These are phyloP conservation scores for Naja naja DNA, from an alignment of 2,113 vertebrate genomes.

Conservation along the genomic window DNA sequence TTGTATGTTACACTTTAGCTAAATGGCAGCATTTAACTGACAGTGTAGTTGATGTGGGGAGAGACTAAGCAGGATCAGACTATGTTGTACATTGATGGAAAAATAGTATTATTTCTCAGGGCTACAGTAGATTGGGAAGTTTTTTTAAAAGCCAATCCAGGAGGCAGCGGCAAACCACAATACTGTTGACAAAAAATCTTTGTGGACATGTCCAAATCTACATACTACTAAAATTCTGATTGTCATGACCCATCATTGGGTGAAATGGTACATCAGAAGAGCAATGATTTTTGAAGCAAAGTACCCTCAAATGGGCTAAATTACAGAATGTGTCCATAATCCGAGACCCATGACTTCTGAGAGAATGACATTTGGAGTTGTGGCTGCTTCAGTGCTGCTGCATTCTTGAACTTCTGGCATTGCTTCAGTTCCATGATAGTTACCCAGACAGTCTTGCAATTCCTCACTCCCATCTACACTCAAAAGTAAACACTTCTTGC, in stretches of 20 bases:
- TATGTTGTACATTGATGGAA: not conserved
- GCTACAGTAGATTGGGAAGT: not conserved
- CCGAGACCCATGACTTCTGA: not conserved
- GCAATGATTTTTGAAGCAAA: not conserved
- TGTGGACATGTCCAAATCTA: not conserved
- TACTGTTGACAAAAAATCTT: not conserved
- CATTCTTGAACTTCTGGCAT: not conserved
- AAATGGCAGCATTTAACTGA: not conserved
- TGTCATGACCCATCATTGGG: not conserved
- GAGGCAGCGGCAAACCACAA: not conserved
- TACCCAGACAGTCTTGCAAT: too few relatives aligned
- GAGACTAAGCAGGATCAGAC: not conserved
- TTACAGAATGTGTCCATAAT: not conserved
- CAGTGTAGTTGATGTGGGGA: not conserved
- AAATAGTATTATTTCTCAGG: not conserved
- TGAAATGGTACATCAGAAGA: not conserved
- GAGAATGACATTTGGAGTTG: not conserved
- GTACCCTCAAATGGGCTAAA: not conserved
- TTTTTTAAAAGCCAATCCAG: not conserved
- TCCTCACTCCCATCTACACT: not conserved
- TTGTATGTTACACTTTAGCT: not conserved
- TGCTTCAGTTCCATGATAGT: not conserved
- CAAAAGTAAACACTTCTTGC: not conserved
- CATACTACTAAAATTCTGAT: not conserved
- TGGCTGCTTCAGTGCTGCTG: not conserved